phyloP scores from a whole-genome alignment of 1,140 invertebrate species.

The Danaus melanippus region DNA sequence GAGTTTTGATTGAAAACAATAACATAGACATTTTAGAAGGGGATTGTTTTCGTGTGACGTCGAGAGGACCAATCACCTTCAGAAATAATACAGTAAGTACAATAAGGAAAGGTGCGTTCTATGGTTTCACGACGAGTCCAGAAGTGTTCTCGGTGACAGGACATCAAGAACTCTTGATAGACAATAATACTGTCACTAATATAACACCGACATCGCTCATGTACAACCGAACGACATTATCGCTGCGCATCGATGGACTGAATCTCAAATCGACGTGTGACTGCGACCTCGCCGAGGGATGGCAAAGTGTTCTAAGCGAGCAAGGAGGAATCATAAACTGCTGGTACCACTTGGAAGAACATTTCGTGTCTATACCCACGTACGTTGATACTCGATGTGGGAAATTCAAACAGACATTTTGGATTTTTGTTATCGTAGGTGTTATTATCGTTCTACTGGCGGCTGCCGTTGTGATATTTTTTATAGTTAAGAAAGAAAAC shows the following conservation, averaged over 20 bases:
- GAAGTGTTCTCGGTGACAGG: constrained; percentile 49
- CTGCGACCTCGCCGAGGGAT: constrained; percentile 69
- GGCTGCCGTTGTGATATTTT: constrained; percentile 45
- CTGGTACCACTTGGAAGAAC: constrained; percentile 52
- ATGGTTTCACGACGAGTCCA: constrained; percentile 72
- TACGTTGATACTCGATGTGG: constrained; percentile 55
- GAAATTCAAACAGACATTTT: constrained; percentile 56
- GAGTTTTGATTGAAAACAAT: constrained; percentile 77
- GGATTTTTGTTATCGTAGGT: constrained; percentile 57
- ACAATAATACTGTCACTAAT: constrained; percentile 75
- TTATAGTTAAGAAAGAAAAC: constrained; percentile 51
- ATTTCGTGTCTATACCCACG: constrained; percentile 50
- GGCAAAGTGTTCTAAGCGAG: constrained; percentile 40
- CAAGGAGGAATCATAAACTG: constrained; percentile 51
- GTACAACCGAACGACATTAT: constrained; percentile 73
- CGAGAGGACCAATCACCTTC: constrained; percentile 76
- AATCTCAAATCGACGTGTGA: constrained; percentile 75
- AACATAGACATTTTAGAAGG: constrained; percentile 74
- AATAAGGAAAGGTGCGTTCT: constrained; percentile 74
- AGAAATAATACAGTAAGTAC: constrained; percentile 76
- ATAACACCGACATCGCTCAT: constrained; percentile 74
- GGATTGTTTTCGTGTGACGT: constrained; percentile 76
- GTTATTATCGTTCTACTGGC: constrained; percentile 57
- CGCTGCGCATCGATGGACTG: constrained; percentile 73
- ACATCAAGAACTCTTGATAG: constrained; percentile 74